Base-by-base conservation (phyloP, 2,113 vertebrate genomes). In the Gila orcuttii region DNA sequence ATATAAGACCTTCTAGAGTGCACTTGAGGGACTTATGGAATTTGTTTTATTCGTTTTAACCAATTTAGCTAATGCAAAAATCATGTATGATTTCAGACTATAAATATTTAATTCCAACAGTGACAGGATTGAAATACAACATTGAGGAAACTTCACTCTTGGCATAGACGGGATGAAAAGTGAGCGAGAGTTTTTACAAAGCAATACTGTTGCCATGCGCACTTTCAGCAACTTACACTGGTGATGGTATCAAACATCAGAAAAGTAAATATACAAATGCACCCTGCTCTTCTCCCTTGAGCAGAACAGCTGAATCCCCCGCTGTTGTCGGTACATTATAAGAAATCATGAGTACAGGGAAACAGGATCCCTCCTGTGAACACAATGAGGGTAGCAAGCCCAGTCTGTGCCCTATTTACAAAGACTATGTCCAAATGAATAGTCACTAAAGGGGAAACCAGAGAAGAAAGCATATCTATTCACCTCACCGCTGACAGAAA, bases 51-150 rank as follows among this genome's bases (percentile, higher is more conserved):
- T 92, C 88, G 91, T 94, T 92, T 93, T 92, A 93, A 92, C 91
- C 93, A 95, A 94, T 95, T 92, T 92, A 90, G 90, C 94, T 94
- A 94, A 94, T 94, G 93, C 91, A 94, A 94, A 94, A 95, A 92
- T 93, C 93, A 93, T 94, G 94, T 93, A 92, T 93, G 90, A 77
- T 77, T 55, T 93, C 91, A 90, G 88, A 91, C 90, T 92, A 86
- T 93, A 92, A 94, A 95, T 94, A 93, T 95, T 94, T 93, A 91
- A 95, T 94, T 89, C 86, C 89, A 92, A 92, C 92, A 93, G 91
- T 91, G 91, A 91, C 85, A 69, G 82, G 91, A 90, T 89, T 93
- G 93, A 94, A 93, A 94, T 93, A 93, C 92, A 92, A 88, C 91
- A 87, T 85, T 85, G 90, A 91, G 90, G 88, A 91, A 89, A 91